These are phyloP conservation scores for Amitus sp. DNA, from an alignment of 2,888 invertebrate genomes.

Conservation along the genomic window DNA sequence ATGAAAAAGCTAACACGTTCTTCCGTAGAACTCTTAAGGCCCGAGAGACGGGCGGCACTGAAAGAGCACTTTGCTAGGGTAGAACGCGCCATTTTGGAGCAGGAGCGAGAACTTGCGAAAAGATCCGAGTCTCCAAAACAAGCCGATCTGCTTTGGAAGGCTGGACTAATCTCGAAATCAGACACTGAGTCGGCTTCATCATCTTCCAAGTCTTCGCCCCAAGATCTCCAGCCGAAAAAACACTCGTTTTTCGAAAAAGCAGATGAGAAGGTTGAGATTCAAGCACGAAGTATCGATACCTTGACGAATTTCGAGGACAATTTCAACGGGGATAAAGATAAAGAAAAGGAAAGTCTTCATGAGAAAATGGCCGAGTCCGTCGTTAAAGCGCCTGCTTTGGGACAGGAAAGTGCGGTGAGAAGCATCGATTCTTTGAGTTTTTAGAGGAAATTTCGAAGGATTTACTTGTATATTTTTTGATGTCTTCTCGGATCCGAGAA, in stretches of 20 bases:
- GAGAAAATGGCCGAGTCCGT: slow-evolving; percentile 43
- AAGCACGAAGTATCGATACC: slow-evolving; percentile 57
- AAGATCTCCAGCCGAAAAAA: slow-evolving; percentile 49
- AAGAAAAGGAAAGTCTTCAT: slow-evolving; percentile 27
- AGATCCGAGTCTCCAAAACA: neutral
- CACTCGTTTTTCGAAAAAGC: slow-evolving; percentile 54
- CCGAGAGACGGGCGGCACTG: slow-evolving; percentile 30
- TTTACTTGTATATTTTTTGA: too few relatives aligned
- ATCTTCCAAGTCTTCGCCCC: slow-evolving; percentile 46
- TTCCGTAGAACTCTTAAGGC: slow-evolving; percentile 24
- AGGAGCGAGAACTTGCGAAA: slow-evolving; percentile 19
- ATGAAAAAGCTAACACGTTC: too few relatives aligned
- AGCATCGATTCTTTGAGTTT: too few relatives aligned
- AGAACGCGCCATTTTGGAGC: slow-evolving; percentile 32
- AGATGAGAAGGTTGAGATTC: too few relatives aligned
- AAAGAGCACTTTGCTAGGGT: slow-evolving; percentile 35
- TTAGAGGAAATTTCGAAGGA: too few relatives aligned
- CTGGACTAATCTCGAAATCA: slow-evolving; percentile 44
- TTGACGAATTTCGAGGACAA: slow-evolving; percentile 59
- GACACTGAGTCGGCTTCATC: slow-evolving; percentile 48
- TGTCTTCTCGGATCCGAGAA: too few relatives aligned
- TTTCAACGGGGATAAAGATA: slow-evolving; percentile 56
- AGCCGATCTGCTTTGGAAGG: slow-evolving; percentile 3
- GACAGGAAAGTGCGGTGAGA: slow-evolving; percentile 56
- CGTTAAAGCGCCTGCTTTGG: slow-evolving; percentile 47